A percentile compares a stretch with the other conserved stretches of the same genome.
phyloP scores from a whole-genome alignment of 2,888 invertebrate species.

The Oligia latruncula region DNA sequence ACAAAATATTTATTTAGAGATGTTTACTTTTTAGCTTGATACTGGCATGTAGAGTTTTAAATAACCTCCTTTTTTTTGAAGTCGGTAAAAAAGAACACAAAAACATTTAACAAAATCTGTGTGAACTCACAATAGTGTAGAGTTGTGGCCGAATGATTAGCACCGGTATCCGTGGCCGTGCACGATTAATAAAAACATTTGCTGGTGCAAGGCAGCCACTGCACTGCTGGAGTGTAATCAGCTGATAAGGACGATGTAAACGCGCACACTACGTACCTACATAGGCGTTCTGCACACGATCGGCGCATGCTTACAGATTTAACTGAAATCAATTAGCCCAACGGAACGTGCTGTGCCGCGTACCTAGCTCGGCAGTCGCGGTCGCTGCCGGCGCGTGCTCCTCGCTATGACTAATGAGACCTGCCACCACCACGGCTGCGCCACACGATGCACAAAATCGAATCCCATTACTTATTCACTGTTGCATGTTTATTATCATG shows the following conservation, averaged over 20 bases:
- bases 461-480: conserved; percentile 86
- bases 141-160: conserved; percentile 41
- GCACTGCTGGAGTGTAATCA: conserved; percentile 82
- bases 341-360: conserved; percentile 61
- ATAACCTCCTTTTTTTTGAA: no score
- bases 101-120: conserved; percentile 7
- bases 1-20: not conserved
- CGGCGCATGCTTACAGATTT: conserved; percentile 85
- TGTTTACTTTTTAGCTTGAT: conserved; percentile 1
- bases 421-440: conserved; percentile 79
- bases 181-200: conserved; percentile 76
- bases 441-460: conserved; percentile 86
- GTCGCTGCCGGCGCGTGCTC: conserved; percentile 61
- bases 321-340: conserved; percentile 83
- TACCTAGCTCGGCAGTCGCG: conserved; percentile 51
- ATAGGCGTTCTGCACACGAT: conserved; percentile 74
- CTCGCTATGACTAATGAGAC: conserved; percentile 72
- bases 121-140: conserved; percentile 32
- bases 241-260: conserved; percentile 85
- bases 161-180: conserved; percentile 51
- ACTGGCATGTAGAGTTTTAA: not conserved
- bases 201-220: conserved; percentile 72
- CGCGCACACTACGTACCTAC: conserved; percentile 70
- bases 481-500: conserved; percentile 87
- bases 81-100: not conserved